Evolutionary conservation across 2,113 vertebrate genomes (phyloP), one percentile per base, ranked within the genome.

Genomic region (Pithys albifrons): DNA sequence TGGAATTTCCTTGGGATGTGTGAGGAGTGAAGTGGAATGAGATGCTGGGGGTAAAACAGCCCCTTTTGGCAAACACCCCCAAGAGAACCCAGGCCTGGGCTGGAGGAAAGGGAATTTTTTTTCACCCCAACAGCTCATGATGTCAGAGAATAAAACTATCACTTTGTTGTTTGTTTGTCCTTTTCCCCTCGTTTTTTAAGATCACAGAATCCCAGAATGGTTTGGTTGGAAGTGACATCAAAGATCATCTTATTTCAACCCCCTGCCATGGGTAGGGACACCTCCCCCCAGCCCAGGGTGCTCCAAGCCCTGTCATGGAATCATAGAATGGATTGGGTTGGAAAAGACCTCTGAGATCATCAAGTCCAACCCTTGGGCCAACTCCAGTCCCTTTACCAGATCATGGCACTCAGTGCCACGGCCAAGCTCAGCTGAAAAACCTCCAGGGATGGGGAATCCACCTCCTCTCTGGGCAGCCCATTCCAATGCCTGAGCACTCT

Each of bases 261-360:
- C 5, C 14, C 19, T 51, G 16, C 19, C 54, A 11, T 2, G 18
- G 35, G 5, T 29, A 76, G 48, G 55, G 49, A 62, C 88, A 33
- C 7, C 17, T 83, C 0, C 48, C 64, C 48, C 28, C 2, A 0
- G 0, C 33, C 23, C 61, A 54, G 48, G 4, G 0, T 1, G 18
- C 7, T 54, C 39, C 64, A 37, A 61, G 7, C 17, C 37, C 54
- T 0, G 0, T 39, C 39, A 39, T 39, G 39, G 39, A 39, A 39
- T 39, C 39, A 9, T 39, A 39, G 39, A 39, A 39, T 39, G 39
- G 39, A 39, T 39, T 39, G 39, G 39, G 39, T 10, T 39, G 39
- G 39, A 39, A 39, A 39, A 39, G 39, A 39, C 39, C 39, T 39
- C 39, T 10, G 4, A 39, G 39, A 39, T 39, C 39, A 39, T 39